These are phyloP conservation scores for Brachionus asplanchnoidis DNA, from an alignment of 1,140 invertebrate species.

Conservation along the genomic window DNA sequence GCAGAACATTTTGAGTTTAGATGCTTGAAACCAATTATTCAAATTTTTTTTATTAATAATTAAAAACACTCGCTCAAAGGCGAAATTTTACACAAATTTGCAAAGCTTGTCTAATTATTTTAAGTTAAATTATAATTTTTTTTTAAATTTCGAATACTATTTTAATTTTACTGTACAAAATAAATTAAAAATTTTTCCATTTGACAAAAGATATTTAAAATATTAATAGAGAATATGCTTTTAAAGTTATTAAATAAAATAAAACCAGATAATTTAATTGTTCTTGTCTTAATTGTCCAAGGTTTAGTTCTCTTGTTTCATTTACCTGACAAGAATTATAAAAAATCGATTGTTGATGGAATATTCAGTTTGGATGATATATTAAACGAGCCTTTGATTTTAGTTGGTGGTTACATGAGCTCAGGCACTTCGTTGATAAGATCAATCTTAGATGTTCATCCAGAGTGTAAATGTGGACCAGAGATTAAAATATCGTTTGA, in stretches of 20 bases:
- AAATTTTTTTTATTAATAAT: too few species aligned
- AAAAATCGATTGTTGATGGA: not conserved
- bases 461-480: constrained; percentile 90
- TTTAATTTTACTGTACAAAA: too few species aligned
- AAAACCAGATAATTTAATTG: not conserved
- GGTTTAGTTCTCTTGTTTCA: not conserved
- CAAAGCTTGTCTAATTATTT: too few species aligned
- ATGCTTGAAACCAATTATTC: too few species aligned
- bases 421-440: constrained; percentile 93
- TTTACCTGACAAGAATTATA: not conserved
- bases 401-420: constrained; percentile 91
- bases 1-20: too few species aligned
- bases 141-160: too few species aligned
- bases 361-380: not conserved
- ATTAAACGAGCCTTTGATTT: constrained; percentile 51
- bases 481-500: constrained; percentile 92
- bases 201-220: too few species aligned
- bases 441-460: constrained; percentile 96
- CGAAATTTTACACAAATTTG: too few species aligned
- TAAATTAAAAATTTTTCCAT: too few species aligned
- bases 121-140: too few species aligned
- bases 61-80: too few species aligned
- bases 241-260: not conserved
- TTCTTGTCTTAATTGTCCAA: not conserved
- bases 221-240: not conserved